Evolutionary conservation across 2,888 invertebrate genomes (phyloP).

Genomic region (Griposia aprilina): DNA sequence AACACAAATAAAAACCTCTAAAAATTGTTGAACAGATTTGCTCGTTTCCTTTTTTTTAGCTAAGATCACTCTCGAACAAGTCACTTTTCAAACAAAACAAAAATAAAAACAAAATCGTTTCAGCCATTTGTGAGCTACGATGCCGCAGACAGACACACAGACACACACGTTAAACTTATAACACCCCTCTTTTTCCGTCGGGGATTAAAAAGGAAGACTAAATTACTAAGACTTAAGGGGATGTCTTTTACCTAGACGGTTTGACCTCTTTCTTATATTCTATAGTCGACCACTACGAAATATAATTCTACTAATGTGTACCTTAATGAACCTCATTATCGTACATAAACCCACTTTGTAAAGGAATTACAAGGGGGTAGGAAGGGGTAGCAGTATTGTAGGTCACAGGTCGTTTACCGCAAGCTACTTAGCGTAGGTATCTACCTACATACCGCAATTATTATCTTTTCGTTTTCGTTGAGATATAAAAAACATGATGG

Average conservation of each 20-base stretch:
- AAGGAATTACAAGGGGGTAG: conserved; percentile 10
- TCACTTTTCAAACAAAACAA: too few relatives aligned
- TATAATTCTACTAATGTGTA: conserved; percentile 2
- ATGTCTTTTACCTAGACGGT: neutral
- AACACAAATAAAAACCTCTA: too few relatives aligned
- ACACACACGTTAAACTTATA: too few relatives aligned
- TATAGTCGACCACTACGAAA: neutral
- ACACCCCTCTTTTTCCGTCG: too few relatives aligned
- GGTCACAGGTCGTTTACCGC: conserved; percentile 54
- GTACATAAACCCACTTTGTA: conserved; percentile 37
- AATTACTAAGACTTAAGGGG: too few relatives aligned
- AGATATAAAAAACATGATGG: neutral
- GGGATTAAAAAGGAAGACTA: too few relatives aligned
- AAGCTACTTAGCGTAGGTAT: neutral
- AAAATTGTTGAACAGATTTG: too few relatives aligned
- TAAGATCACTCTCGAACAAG: too few relatives aligned
- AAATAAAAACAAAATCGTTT: too few relatives aligned
- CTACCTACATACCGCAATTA: neutral
- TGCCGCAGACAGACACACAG: too few relatives aligned
- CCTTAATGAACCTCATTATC: conserved; percentile 30
- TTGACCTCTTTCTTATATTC: neutral
- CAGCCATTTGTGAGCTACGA: too few relatives aligned
- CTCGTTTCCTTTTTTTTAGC: too few relatives aligned
- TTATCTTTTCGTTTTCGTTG: conserved; percentile 2
- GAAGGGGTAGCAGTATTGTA: conserved; percentile 32